These are phyloP conservation scores for Parauchenoglanis punctatus DNA, from an alignment of 2,797 vertebrate genomes.

Conservation along the genomic window DNA sequence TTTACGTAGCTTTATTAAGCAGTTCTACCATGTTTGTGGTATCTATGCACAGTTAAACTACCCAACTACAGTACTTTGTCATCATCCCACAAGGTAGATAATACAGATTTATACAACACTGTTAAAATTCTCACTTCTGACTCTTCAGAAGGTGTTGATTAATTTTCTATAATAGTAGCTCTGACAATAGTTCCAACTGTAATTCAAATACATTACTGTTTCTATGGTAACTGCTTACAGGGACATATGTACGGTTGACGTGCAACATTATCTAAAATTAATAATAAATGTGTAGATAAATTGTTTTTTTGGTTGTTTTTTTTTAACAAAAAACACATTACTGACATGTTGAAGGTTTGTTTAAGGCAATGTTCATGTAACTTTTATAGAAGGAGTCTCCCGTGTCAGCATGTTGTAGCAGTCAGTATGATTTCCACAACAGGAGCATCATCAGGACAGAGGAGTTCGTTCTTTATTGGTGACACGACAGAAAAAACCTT, in stretches of 20 bases:
- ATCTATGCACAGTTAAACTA: neutral
- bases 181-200: neutral
- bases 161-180: neutral
- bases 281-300: neutral
- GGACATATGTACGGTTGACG: neutral
- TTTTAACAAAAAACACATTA: neutral
- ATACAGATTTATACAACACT: neutral
- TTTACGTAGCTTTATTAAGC: neutral
- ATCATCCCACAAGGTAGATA: neutral
- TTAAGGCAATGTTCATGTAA: neutral
- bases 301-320: neutral
- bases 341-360: too few species aligned
- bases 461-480: neutral
- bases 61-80: neutral
- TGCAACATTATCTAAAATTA: neutral
- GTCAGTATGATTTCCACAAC: neutral
- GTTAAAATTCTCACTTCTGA: neutral
- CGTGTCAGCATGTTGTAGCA: neutral
- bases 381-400: neutral
- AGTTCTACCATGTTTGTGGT: neutral
- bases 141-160: neutral
- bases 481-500: too few species aligned
- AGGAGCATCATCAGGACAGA: neutral
- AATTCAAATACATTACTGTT: slow-evolving; percentile 4
- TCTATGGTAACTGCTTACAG: slow-evolving; percentile 3